phyloP scores from a whole-genome alignment of 37 sponge, comb jelly and placozoan species.

The Chondrosia reniformis region DNA sequence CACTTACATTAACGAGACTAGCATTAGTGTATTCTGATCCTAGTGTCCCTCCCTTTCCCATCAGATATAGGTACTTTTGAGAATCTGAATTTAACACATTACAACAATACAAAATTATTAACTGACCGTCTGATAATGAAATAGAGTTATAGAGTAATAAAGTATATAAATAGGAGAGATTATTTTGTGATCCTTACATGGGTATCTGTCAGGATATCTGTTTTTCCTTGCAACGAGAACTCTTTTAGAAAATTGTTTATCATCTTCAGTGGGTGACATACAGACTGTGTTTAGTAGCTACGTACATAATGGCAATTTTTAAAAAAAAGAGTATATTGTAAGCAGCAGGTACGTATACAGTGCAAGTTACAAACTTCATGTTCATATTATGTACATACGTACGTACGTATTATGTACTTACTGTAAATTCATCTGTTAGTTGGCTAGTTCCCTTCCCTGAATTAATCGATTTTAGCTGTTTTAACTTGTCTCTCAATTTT shows the following conservation, averaged over 20 bases:
- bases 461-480: background rate
- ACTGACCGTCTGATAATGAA: too few species aligned
- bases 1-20: constrained; percentile 17
- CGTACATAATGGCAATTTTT: background rate
- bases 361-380: too few species aligned
- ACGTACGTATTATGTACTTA: background rate
- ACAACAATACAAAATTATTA: background rate
- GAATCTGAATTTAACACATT: background rate
- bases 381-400: background rate
- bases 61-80: constrained; percentile 15
- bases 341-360: background rate
- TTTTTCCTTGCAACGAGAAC: background rate
- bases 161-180: too few species aligned
- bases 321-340: background rate
- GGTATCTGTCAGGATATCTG: constrained; percentile 5
- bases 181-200: constrained; percentile 11
- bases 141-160: too few species aligned
- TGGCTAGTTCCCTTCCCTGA: background rate
- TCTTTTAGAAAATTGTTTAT: background rate
- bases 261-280: constrained; percentile 8
- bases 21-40: constrained; percentile 43
- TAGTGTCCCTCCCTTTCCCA: background rate
- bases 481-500: background rate
- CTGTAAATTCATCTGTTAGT: background rate
- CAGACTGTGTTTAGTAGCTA: constrained; percentile 9